phyloP scores from a whole-genome alignment of 2,797 vertebrate species.

The Salarias fasciatus region DNA sequence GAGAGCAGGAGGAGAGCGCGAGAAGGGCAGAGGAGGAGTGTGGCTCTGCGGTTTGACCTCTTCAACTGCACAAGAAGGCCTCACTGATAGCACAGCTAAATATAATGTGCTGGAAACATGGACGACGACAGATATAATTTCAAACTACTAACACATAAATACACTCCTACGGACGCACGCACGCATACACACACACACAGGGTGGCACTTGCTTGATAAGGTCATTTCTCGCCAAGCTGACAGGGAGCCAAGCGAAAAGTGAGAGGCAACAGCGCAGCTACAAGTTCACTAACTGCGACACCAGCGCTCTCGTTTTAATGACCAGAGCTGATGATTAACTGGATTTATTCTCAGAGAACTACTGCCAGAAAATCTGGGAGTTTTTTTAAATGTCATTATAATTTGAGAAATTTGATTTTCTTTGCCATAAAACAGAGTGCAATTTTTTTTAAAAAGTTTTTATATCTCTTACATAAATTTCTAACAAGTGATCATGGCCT shows the following conservation, averaged over 20 bases:
- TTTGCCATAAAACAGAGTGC: too few species aligned
- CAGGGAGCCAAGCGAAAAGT: slow-evolving; percentile 28
- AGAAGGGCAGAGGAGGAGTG: slow-evolving; percentile 25
- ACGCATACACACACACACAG: too few species aligned
- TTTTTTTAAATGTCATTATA: too few species aligned
- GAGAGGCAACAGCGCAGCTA: slow-evolving; percentile 9
- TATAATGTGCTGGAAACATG: slow-evolving; percentile 64
- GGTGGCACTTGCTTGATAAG: too few species aligned
- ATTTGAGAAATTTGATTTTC: too few species aligned
- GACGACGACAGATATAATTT: slow-evolving; percentile 65
- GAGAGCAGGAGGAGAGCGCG: slow-evolving; percentile 30
- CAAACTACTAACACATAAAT: slow-evolving; percentile 21
- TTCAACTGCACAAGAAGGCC: slow-evolving; percentile 43
- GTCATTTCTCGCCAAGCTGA: slow-evolving; percentile 37
- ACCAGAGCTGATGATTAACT: not conserved
- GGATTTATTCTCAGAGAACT: not conserved
- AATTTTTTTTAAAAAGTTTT: too few species aligned
- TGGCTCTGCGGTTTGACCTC: slow-evolving; percentile 64
- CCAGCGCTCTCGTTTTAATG: slow-evolving; percentile 16
- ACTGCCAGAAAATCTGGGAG: not conserved
- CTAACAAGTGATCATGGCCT: too few species aligned
- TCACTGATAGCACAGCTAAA: slow-evolving; percentile 73
- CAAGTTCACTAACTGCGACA: not conserved
- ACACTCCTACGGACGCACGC: not conserved
- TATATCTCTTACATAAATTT: too few species aligned